Conservation (phyloP, 64 coral and sea anemone genomes). For the Porites lutea region DNA sequence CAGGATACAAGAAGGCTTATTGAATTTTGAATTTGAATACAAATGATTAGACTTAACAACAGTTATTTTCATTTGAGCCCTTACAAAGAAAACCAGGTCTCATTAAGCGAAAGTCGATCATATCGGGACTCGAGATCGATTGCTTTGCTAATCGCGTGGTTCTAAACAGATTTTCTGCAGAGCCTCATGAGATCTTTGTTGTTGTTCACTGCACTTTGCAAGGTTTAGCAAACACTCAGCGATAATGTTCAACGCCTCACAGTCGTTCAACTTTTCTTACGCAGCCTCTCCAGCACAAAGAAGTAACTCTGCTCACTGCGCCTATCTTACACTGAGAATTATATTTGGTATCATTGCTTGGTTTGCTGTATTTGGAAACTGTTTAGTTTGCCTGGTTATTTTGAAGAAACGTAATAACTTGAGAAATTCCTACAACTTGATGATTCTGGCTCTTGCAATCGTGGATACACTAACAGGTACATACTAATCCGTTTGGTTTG, state of each 20-base stretch:
- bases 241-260: background rate
- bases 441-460: slow-evolving; percentile 23
- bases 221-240: background rate
- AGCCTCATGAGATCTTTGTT: background rate
- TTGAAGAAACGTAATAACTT: background rate
- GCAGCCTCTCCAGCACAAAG: background rate
- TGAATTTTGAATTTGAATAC: background rate
- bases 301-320: background rate
- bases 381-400: slow-evolving; percentile 5
- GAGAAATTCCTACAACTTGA: slow-evolving; percentile 10
- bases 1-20: background rate
- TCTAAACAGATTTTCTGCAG: too few species aligned
- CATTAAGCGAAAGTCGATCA: too few species aligned
- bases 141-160: too few species aligned
- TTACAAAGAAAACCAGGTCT: background rate
- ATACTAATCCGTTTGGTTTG: background rate
- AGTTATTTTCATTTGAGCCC: background rate
- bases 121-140: too few species aligned
- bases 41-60: background rate
- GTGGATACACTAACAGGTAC: slow-evolving; percentile 4
- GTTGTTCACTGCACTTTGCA: background rate
- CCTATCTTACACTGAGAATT: background rate
- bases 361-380: slow-evolving; percentile 17
- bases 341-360: slow-evolving; percentile 12
- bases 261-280: background rate